Evolutionary conservation across 2,113 vertebrate species (phyloP).

Genomic region (Pristiophorus japonicus): DNA sequence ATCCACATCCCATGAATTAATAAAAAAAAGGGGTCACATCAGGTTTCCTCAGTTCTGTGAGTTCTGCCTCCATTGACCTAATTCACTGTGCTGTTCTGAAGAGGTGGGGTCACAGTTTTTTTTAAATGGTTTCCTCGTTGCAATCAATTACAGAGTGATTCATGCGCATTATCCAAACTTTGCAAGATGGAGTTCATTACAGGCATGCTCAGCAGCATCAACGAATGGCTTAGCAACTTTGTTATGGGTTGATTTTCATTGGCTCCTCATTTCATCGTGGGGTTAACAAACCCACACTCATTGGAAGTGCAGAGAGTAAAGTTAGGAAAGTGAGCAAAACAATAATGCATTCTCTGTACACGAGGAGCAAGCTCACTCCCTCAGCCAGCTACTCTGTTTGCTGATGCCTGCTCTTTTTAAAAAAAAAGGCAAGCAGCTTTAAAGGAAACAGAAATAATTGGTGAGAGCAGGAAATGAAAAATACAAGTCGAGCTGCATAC

Average conservation of each 20-base stretch:
- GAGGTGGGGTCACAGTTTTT: neutral
- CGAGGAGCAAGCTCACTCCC: neutral
- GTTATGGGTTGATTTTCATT: neutral
- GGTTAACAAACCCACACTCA: neutral
- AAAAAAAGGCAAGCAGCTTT: neutral
- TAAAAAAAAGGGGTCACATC: neutral
- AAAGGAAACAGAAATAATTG: neutral
- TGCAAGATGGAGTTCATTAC: neutral
- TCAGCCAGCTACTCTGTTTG: neutral
- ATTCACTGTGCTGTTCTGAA: neutral
- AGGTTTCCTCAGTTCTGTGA: neutral
- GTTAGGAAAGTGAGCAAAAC: neutral
- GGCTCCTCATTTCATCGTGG: neutral
- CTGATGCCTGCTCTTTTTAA: neutral
- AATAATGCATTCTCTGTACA: neutral
- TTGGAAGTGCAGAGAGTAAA: neutral
- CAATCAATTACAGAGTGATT: neutral
- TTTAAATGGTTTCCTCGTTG: neutral
- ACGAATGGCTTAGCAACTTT: too few species aligned
- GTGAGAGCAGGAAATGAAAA: neutral
- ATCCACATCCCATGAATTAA: too few species aligned
- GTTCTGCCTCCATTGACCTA: neutral
- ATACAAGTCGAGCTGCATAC: neutral
- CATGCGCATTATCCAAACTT: neutral
- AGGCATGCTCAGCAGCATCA: neutral